Conservation (phyloP, 1,140 invertebrate genomes). For the Araneus ventricosus region DNA sequence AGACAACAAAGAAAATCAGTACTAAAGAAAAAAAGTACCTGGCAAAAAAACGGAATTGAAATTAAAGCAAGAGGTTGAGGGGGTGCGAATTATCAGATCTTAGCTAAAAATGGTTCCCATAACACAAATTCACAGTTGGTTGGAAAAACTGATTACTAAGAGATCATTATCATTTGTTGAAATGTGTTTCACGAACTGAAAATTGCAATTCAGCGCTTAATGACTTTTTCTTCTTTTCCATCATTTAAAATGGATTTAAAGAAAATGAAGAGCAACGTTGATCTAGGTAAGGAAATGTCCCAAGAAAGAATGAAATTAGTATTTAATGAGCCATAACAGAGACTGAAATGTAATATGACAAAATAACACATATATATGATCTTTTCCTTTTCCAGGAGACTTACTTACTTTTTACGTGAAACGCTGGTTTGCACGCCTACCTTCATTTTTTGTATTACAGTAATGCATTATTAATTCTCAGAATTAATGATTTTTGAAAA, state of each 20-base stretch:
- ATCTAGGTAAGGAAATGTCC: constrained; percentile 38
- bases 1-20: neutral
- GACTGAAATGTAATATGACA: neutral
- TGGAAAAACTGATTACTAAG: constrained; percentile 49
- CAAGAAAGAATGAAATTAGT: constrained; percentile 31
- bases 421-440: neutral
- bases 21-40: neutral
- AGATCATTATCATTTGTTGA: constrained; percentile 48
- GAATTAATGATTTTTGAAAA: neutral
- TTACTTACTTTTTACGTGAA: constrained; percentile 13
- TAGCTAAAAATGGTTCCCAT: constrained; percentile 13
- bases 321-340: constrained; percentile 35
- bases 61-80: neutral
- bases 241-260: constrained; percentile 1
- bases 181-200: constrained; percentile 30
- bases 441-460: neutral
- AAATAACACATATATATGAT: neutral
- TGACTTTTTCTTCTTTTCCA: constrained; percentile 51
- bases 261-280: constrained; percentile 14
- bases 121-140: constrained; percentile 11
- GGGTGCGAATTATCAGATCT: neutral
- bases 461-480: neutral
- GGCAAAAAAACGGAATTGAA: no score
- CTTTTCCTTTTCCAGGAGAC: neutral
- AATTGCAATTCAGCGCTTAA: constrained; percentile 37